Evolutionary conservation across 2,113 vertebrate genomes (phyloP), one percentile per base, ranked within the genome.

Genomic region (Cynopterus brachyotis): DNA sequence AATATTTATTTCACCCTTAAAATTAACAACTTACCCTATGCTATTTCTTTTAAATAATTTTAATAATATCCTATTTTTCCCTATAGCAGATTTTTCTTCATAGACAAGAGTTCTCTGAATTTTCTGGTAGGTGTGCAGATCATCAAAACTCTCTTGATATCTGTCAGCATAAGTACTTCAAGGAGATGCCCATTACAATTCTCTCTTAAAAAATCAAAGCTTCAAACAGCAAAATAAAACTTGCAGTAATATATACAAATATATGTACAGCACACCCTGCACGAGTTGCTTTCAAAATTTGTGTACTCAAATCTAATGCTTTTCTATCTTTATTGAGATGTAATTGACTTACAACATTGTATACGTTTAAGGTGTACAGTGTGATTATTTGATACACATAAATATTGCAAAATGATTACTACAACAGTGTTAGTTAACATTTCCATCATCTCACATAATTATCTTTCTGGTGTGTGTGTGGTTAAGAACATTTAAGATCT

Each of bases 201-300:
- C 57, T 60, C 9, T 20, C 16, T 59, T 6, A 78, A 89, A 90
- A 64, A 69, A 60, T 35, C 3, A 47, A 78, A n/a, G 9, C 28
- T 32, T 81, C 28, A 94, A 82, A 62, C 15, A 85, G 94, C 20
- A 88, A 96, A 93, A 57, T 79, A 64, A 37, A 88, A 55, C 24
- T 45, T 89, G 6, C 6, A 85, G 50, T 69, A 57, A 64, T 66
- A 70, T 53, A 53, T 20, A 47, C 6, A 81, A 3, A 16, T 2
- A 24, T 17, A 53, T 28, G 45, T 13, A 91, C 2, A 73, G 17
- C 15, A 62, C 2, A 26, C 0, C 0, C 42, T 72, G 1, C 59
- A 79, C 15, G n/a, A 64, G n/a, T 35, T 79, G 13, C n/a, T 92
- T 92, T 73, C n/a, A 69, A 84, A 67, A 19, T 67, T 45, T 91